Conservation (phyloP, 2,888 invertebrate species). For the Allacma fusca region DNA sequence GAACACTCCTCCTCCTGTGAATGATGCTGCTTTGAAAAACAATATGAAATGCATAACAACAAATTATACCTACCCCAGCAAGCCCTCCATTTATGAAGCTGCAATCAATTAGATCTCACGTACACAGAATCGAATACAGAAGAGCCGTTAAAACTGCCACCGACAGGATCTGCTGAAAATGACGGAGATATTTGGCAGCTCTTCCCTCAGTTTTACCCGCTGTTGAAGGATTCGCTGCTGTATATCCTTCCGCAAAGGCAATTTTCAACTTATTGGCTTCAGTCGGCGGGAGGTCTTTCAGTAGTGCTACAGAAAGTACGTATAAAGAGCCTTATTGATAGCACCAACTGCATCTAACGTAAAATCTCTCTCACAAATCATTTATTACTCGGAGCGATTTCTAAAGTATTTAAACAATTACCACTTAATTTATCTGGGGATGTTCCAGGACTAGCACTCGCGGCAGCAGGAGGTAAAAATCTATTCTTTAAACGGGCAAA, state of each 20-base stretch:
- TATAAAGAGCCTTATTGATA: not conserved
- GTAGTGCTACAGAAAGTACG: conserved; percentile 60
- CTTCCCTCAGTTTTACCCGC: conserved; percentile 63
- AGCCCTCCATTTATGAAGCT: too few relatives aligned
- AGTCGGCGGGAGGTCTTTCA: conserved; percentile 67
- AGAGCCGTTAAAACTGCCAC: conserved; percentile 76
- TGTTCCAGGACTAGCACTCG: not conserved
- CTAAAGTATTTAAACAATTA: too few relatives aligned
- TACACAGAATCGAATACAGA: conserved; percentile 70
- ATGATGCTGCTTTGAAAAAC: conserved; percentile 40
- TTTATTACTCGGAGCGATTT: too few relatives aligned
- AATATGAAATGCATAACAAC: too few relatives aligned
- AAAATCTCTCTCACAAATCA: not conserved
- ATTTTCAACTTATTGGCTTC: conserved; percentile 82
- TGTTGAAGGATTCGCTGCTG: conserved; percentile 71
- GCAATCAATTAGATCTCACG: conserved; percentile 37
- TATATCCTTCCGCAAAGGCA: conserved; percentile 90
- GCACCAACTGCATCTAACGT: not conserved
- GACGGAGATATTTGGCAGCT: conserved; percentile 66
- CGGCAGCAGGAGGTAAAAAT: not conserved
- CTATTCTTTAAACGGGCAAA: conserved; percentile 72
- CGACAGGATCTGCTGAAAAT: conserved; percentile 77
- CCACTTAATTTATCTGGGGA: too few relatives aligned
- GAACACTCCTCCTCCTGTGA: conserved; percentile 68
- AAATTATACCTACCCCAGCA: too few relatives aligned